Evolutionary conservation across 1,140 invertebrate species (phyloP).

Genomic region (Drosophila arizonae): DNA sequence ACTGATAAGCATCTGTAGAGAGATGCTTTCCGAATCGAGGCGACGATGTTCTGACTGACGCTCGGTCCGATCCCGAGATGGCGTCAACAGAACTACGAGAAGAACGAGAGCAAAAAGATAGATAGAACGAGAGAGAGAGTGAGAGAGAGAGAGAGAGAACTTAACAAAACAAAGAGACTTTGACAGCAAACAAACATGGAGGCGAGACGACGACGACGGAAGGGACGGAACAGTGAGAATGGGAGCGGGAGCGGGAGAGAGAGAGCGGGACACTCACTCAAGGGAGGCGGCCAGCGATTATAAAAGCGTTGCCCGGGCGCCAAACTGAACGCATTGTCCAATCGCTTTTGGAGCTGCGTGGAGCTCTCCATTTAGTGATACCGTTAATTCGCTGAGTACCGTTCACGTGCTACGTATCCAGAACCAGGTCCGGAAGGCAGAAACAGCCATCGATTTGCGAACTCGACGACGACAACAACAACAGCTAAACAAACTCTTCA

Average conservation of each 20-base stretch:
- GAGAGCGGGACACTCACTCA: conserved; percentile 10
- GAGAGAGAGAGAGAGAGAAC: neutral
- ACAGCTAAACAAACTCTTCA: neutral
- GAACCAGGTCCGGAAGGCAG: conserved; percentile 52
- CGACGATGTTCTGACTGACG: conserved; percentile 4
- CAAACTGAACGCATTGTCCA: conserved; percentile 76
- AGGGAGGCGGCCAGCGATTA: conserved; percentile 50
- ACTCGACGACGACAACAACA: conserved; percentile 33
- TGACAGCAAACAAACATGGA: conserved; percentile 28
- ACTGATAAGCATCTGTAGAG: conserved; percentile 37
- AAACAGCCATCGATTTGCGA: conserved; percentile 41
- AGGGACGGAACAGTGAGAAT: neutral
- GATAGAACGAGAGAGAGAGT: conserved; percentile 1
- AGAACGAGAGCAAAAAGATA: neutral
- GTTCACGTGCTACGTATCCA: conserved; percentile 33
- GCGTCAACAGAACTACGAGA: conserved; percentile 16
- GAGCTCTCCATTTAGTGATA: conserved; percentile 76
- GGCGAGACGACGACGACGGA: conserved; percentile 11
- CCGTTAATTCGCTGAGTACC: conserved; percentile 46
- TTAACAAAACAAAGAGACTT: conserved; percentile 33
- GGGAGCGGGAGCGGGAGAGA: conserved; percentile 2
- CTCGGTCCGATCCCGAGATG: conserved; percentile 33
- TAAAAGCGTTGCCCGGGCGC: conserved; percentile 60
- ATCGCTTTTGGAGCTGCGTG: conserved; percentile 78
- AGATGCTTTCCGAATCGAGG: neutral